phyloP scores from a whole-genome alignment of 2,888 invertebrate species.

The Antheraea assamensis region DNA sequence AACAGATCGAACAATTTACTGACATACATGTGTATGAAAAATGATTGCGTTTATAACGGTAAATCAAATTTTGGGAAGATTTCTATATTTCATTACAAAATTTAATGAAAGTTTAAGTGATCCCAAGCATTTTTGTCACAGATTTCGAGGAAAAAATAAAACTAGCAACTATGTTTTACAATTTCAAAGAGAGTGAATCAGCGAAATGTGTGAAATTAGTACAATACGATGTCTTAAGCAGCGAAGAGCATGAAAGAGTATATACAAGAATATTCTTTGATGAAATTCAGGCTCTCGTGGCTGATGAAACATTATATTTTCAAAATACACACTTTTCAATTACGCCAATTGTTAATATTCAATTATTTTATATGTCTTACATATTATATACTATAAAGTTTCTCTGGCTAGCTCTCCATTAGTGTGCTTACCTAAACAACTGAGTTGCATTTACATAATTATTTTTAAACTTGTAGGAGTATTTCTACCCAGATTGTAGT shows the following conservation, averaged over 20 bases:
- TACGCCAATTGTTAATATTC: constrained; percentile 73
- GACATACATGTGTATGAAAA: constrained; percentile 82
- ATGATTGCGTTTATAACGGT: constrained; percentile 68
- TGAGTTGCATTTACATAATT: too few relatives aligned
- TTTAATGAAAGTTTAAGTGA: neutral
- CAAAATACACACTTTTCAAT: constrained; percentile 76
- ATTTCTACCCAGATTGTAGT: too few relatives aligned
- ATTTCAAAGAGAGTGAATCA: constrained; percentile 63
- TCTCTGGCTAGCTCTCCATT: too few relatives aligned
- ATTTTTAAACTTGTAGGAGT: too few relatives aligned
- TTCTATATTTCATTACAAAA: neutral
- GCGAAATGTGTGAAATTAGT: constrained; percentile 61
- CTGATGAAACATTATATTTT: constrained; percentile 63
- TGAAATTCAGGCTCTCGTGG: constrained; percentile 69
- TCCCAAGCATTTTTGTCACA: constrained; percentile 28
- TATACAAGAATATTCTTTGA: constrained; percentile 73
- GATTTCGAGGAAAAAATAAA: constrained; percentile 75
- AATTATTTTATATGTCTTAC: constrained; percentile 1
- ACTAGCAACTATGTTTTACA: constrained; percentile 61
- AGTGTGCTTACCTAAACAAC: too few relatives aligned
- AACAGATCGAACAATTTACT: constrained; percentile 81
- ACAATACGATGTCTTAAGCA: constrained; percentile 67
- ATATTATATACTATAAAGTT: too few relatives aligned
- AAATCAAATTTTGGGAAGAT: constrained; percentile 16
- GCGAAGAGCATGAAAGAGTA: constrained; percentile 68